These are phyloP conservation scores for Amphipyra tragopoginis DNA, from an alignment of 2,888 invertebrate genomes.

Conservation along the genomic window DNA sequence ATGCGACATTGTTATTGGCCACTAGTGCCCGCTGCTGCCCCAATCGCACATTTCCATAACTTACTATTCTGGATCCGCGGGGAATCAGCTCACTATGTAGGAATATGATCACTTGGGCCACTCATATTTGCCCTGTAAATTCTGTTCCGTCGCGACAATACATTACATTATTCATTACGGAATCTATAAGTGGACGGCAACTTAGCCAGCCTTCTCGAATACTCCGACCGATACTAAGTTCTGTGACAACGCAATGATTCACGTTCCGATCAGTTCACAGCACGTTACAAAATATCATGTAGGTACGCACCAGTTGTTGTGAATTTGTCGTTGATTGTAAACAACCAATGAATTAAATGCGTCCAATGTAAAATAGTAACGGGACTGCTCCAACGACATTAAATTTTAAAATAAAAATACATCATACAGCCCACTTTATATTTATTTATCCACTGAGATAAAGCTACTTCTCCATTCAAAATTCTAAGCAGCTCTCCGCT, in stretches of 20 bases:
- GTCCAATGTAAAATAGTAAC: slow-evolving; percentile 34
- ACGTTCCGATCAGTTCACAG: slow-evolving; percentile 68
- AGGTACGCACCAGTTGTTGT: slow-evolving; percentile 47
- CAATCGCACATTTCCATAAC: slow-evolving; percentile 90
- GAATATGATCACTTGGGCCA: slow-evolving; percentile 83
- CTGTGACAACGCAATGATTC: slow-evolving; percentile 63
- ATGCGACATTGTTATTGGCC: slow-evolving; percentile 90
- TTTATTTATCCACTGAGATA: slow-evolving; percentile 48
- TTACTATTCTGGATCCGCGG: slow-evolving; percentile 89
- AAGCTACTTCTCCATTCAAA: slow-evolving; percentile 50
- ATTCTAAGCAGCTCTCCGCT: slow-evolving; percentile 52
- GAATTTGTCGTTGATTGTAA: slow-evolving; percentile 37
- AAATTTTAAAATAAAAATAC: slow-evolving; percentile 40
- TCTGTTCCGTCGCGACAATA: slow-evolving; percentile 72
- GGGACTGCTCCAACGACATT: slow-evolving; percentile 25
- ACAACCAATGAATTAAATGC: slow-evolving; percentile 41
- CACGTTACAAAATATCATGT: slow-evolving; percentile 62
- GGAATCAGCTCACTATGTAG: slow-evolving; percentile 85
- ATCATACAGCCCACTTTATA: slow-evolving; percentile 22
- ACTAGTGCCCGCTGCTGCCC: slow-evolving; percentile 88
- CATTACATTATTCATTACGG: slow-evolving; percentile 78
- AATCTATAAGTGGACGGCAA: slow-evolving; percentile 69
- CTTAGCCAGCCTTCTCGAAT: slow-evolving; percentile 66
- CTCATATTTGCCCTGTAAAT: slow-evolving; percentile 81
- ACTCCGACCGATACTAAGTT: slow-evolving; percentile 56